Percentiles rank a stretch among this genome's conserved stretches.
These are phyloP conservation scores for Subacronicta megacephala DNA, from an alignment of 2,888 invertebrate species.

Conservation along the genomic window DNA sequence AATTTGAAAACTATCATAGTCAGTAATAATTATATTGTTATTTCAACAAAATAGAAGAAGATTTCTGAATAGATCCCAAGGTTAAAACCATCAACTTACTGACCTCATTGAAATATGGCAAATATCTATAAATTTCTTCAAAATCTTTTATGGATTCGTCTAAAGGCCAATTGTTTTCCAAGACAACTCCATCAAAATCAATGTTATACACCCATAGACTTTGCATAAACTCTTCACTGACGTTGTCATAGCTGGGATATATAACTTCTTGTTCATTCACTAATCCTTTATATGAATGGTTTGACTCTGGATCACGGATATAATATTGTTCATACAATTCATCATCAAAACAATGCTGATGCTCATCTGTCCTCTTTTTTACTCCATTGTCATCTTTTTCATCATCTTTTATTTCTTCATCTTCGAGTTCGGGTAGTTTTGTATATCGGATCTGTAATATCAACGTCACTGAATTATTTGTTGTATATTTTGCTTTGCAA, in stretches of 20 bases:
- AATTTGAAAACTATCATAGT: no score
- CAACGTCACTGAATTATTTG: not conserved
- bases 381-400: constrained; percentile 39
- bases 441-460: constrained; percentile 64
- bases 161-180: constrained; percentile 90
- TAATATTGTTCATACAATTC: constrained; percentile 60
- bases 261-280: constrained; percentile 63
- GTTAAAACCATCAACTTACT: constrained; percentile 26
- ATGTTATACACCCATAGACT: constrained; percentile 68
- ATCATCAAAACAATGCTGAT: constrained; percentile 47
- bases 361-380: constrained; percentile 18
- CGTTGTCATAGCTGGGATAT: constrained; percentile 73
- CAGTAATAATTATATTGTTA: no score
- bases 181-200: constrained; percentile 79
- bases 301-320: constrained; percentile 57
- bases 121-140: constrained; percentile 67
- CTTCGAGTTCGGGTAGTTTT: constrained; percentile 27
- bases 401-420: constrained; percentile 29
- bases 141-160: constrained; percentile 74
- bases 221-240: constrained; percentile 63
- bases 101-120: constrained; percentile 89
- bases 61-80: no score
- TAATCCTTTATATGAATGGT: constrained; percentile 67
- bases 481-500: no score
- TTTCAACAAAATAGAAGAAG: no score